Evolutionary conservation across 2,888 invertebrate genomes (phyloP), one percentile per base, ranked within the genome.

Genomic region (Rugalucina vietnamica): DNA sequence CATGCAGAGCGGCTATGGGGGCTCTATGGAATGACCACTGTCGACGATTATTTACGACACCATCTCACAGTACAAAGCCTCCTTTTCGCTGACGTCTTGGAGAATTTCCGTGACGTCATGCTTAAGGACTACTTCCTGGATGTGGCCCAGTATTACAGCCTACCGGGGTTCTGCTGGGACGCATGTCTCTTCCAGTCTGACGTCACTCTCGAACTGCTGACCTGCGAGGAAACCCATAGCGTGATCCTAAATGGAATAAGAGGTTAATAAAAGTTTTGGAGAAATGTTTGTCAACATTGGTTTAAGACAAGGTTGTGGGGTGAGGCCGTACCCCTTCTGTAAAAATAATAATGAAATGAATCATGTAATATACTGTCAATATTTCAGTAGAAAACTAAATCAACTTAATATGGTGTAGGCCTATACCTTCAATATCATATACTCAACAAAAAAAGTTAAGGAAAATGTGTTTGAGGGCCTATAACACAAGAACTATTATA

Each of bases 161-260:
- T 77, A 32, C 65, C 77, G 24, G 65, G 70, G 69, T 69, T 77
- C 70, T 21, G 65, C 14, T 77, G 77, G 77, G 77, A 77, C 50
- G 29, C 65, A n/a, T 60, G 65, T 21, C 77, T 77, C 34, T 65
- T 60, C 32, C 65, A 77, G 27, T 32, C 77, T n/a, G 77, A 32
- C 14, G 29, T 39, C 0, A 69, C 39, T 27, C 77, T 77, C 21
- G 70, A 70, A 29, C 50, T 77, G 49, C 69, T 69, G 36, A 70
- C 77, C 24, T 69, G 49, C 8, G 32, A 65, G 50, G 77, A 77
- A 24, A 69, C 43, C 14, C 77, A 77, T 70, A 34, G 43, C 24
- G 65, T 70, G 32, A 34, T 77, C 1, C 65, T 65, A 36, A 60
- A 70, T 70, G 77, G 65, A 27, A 77, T 77, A 32, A 43, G 77